A percentile compares a stretch with the other conserved stretches of the same genome.
Conservation (phyloP, 2,113 vertebrate genomes). For the Apistogramma diplotaenia region DNA sequence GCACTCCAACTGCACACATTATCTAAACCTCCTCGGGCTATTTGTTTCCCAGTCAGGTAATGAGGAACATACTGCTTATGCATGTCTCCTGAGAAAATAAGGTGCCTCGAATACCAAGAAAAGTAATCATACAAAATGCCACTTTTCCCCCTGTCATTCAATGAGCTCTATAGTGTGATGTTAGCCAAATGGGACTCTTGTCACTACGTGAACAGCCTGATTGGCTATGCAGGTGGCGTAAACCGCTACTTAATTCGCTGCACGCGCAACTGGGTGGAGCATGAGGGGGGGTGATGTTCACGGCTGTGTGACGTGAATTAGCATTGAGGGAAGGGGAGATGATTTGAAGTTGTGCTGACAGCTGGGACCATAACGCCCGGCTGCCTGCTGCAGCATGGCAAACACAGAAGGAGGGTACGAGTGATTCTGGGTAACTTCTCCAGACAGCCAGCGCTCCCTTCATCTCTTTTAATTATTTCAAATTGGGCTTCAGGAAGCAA, state of each 20-base stretch:
- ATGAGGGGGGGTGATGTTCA: conserved; percentile 2
- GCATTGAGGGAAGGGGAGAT: conserved; percentile 44
- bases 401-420: conserved; percentile 9
- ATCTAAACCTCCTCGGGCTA: conserved; percentile 4
- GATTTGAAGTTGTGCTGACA: conserved; percentile 58
- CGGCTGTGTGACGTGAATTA: conserved; percentile 47
- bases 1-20: not conserved
- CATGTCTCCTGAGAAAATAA: not conserved
- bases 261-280: conserved; percentile 18
- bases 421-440: conserved; percentile 22
- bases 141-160: not conserved
- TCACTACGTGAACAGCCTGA: conserved; percentile 12
- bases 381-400: conserved; percentile 36
- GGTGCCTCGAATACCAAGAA: conserved; percentile 4
- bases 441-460: conserved; percentile 49
- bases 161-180: conserved; percentile 1
- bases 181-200: conserved; percentile 28
- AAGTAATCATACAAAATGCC: conserved; percentile 29
- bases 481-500: conserved; percentile 70
- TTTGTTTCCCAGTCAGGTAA: conserved; percentile 51
- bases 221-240: conserved; percentile 12
- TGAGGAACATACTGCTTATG: conserved; percentile 10
- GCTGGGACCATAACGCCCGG: conserved; percentile 40
- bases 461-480: conserved; percentile 72
- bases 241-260: conserved; percentile 30